A percentile compares a stretch with the other conserved stretches of the same genome.
Conservation (phyloP, 2,888 invertebrate species). For the Pedicia rivosa region DNA sequence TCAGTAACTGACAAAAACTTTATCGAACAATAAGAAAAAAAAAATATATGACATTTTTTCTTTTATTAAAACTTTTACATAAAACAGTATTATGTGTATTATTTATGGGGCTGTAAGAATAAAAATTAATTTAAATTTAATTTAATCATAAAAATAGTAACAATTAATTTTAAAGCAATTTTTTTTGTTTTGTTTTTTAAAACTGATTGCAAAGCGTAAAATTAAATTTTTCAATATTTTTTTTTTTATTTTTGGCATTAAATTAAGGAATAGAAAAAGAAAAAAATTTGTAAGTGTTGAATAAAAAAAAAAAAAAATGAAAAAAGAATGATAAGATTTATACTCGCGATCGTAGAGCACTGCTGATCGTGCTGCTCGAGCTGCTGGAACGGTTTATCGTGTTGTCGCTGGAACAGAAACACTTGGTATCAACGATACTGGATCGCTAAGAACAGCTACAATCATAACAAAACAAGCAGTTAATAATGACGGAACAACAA, state of each 20-base stretch:
- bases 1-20: no score
- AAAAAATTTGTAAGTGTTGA: constrained; percentile 7
- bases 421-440: constrained; percentile 32
- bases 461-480: neutral
- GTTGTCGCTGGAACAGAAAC: constrained; percentile 64
- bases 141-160: no score
- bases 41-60: no score
- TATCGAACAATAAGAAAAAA: no score
- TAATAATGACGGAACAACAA: constrained; percentile 9
- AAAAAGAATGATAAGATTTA: constrained; percentile 11
- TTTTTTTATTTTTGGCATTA: constrained; percentile 1
- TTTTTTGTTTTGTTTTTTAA: no score
- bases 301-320: constrained; percentile 10
- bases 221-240: no score
- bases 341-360: constrained; percentile 38
- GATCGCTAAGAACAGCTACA: constrained; percentile 9
- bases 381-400: constrained; percentile 62
- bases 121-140: no score
- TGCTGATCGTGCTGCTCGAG: constrained; percentile 64
- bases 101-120: no score
- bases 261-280: constrained; percentile 1
- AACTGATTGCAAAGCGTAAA: no score
- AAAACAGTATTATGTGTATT: no score
- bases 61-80: no score
- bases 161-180: no score